Evolutionary conservation across 2,888 invertebrate genomes (phyloP).

Genomic region (Liodrosophila aerea): DNA sequence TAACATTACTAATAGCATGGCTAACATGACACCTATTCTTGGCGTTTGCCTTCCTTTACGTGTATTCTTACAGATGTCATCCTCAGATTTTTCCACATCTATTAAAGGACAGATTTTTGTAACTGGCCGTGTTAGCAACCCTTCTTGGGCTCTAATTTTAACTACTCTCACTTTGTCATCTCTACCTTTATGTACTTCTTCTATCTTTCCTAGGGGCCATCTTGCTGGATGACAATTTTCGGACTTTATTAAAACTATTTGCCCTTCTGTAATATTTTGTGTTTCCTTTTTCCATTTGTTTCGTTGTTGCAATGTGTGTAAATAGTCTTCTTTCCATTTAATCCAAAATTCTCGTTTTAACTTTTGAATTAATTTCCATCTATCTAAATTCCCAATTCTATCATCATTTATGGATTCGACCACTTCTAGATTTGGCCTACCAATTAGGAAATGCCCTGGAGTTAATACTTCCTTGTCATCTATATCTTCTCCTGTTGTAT

Average conservation of each 20-base stretch:
- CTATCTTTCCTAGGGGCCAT: neutral
- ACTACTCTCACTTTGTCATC: conserved; percentile 4
- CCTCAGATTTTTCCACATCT: neutral
- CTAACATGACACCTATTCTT: neutral
- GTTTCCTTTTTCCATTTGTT: neutral
- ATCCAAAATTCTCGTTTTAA: too few species aligned
- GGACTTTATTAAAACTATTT: neutral
- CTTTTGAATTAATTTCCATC: neutral
- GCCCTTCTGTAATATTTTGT: neutral
- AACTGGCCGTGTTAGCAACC: neutral
- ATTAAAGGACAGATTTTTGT: conserved; percentile 2
- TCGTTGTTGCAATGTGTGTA: neutral
- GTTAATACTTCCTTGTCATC: neutral
- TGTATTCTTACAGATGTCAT: too few species aligned
- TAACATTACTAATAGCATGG: neutral
- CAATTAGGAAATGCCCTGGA: conserved; percentile 22
- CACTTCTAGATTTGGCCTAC: neutral
- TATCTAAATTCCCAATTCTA: neutral
- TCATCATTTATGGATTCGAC: neutral
- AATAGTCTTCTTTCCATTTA: too few species aligned
- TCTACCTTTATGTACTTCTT: neutral
- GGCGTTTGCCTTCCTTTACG: neutral
- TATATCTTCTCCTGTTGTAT: neutral
- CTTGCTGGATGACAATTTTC: conserved; percentile 1
- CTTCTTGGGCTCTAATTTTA: neutral